Evolutionary conservation across 2,113 vertebrate genomes (phyloP), one percentile per base, ranked within the genome.

Genomic region (Bos javanicus): DNA sequence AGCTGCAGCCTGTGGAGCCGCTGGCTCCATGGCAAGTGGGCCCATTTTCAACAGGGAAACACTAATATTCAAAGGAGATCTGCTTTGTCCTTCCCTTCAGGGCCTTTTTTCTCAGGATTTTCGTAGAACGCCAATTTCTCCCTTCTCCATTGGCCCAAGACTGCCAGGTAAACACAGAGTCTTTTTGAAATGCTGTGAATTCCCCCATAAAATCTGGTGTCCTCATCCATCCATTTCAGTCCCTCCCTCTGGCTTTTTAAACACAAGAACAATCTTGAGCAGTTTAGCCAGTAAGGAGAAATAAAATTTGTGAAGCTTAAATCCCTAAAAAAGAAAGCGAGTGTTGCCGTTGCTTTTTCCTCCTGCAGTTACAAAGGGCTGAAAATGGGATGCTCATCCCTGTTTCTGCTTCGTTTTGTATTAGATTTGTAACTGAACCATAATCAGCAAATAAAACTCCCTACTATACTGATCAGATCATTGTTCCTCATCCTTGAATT

Each of bases 211-310:
- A 87, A 71, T 52, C 71, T 25, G 19, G 30, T 52, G 30, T 62
- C 89, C 39, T 80, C 87, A 13, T 50, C 60, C 71, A 64, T 84
- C 60, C 74, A 23, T 57, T 46, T 64, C 76, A 60, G 1, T 43
- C 71, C 88, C 88, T 86, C n/a, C 86, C 78, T 95, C 71, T 64
- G 90, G 52, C 62, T 86, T 93, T 94, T 76, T 90, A 46, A 94
- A 86, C 67, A 91, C 7, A 59, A 81, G 62, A 83, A 62, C 91
- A 59, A n/a, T 33, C 88, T 83, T 52, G 43, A 62, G 50, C 36
- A 39, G 36, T 83, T 95, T n/a, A 83, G 36, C 33, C 60, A 88
- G 76, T 36, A 46, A 96, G 21, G 43, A 97, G 93, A 95, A 83
- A 76, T 90, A 90, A 92, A 92, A 95, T 91, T 62, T 62, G 46